These are phyloP conservation scores for Agriopis aurantiaria DNA, from an alignment of 2,888 invertebrate genomes.

Conservation along the genomic window DNA sequence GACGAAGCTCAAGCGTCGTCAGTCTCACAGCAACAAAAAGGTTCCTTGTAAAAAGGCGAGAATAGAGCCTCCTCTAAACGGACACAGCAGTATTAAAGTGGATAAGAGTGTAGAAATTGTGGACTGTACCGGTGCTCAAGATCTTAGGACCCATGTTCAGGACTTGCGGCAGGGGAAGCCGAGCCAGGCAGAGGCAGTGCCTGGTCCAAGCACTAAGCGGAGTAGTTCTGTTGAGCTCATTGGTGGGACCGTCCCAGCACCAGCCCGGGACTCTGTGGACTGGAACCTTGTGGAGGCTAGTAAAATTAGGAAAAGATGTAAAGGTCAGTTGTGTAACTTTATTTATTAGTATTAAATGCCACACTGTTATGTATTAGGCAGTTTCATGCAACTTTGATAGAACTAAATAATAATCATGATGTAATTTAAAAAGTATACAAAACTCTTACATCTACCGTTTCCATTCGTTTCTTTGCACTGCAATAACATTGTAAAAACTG, in stretches of 20 bases:
- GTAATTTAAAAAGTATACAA: too few species aligned
- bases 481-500: too few species aligned
- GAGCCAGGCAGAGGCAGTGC: conserved; percentile 51
- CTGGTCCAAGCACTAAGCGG: conserved; percentile 71
- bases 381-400: not conserved
- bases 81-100: conserved; percentile 59
- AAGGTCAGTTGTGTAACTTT: conserved; percentile 66
- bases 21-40: conserved; percentile 75
- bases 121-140: conserved; percentile 64
- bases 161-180: conserved; percentile 39
- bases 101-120: conserved; percentile 79
- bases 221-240: conserved; percentile 81
- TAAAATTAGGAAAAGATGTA: conserved; percentile 85
- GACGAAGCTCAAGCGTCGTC: conserved; percentile 73
- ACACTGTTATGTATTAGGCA: not conserved
- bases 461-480: too few species aligned
- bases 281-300: conserved; percentile 84
- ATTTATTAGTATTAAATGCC: conserved; percentile 33
- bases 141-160: conserved; percentile 57
- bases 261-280: conserved; percentile 78
- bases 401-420: too few species aligned
- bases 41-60: conserved; percentile 69
- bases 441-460: too few species aligned
- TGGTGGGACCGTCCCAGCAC: conserved; percentile 75
- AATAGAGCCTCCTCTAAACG: conserved; percentile 68